Percentiles rank a stretch among this genome's conserved stretches.
Conservation (phyloP, 2,113 vertebrate species). For the Poeciliopsis prolifica region DNA sequence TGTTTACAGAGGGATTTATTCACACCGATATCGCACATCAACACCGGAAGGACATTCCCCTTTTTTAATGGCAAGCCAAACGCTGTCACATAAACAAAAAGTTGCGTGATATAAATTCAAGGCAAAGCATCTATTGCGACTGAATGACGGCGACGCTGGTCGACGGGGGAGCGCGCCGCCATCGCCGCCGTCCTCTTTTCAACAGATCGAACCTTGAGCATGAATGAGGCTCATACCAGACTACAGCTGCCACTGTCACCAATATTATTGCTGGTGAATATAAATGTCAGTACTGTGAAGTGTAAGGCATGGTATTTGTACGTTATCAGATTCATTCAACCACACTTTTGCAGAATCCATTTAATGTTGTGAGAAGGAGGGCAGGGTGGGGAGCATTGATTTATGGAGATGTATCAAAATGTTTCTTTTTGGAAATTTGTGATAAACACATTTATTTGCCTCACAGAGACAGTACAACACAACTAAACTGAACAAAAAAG, state of each 20-base stretch:
- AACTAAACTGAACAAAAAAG: neutral
- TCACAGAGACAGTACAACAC: neutral
- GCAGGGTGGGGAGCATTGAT: neutral
- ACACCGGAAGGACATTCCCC: neutral
- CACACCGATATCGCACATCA: conserved; percentile 10
- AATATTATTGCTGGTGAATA: neutral
- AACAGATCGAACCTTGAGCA: conserved; percentile 48
- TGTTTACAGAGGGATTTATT: neutral
- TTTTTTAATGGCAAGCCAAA: neutral
- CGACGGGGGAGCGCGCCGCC: conserved; percentile 30
- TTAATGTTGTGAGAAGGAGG: neutral
- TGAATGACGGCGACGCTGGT: conserved; percentile 25
- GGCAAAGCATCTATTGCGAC: neutral
- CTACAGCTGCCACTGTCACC: neutral
- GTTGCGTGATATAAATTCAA: neutral
- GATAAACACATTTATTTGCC: neutral
- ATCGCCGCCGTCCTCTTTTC: conserved; percentile 39
- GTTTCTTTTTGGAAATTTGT: neutral
- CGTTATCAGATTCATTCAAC: neutral
- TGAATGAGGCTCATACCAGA: conserved; percentile 25
- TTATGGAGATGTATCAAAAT: neutral
- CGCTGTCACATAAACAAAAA: conserved; percentile 13
- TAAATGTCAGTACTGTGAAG: neutral
- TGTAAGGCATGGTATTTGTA: neutral
- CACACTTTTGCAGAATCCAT: neutral